Evolutionary conservation across 1,140 invertebrate genomes (phyloP).

Genomic region (Portunus trituberculatus): DNA sequence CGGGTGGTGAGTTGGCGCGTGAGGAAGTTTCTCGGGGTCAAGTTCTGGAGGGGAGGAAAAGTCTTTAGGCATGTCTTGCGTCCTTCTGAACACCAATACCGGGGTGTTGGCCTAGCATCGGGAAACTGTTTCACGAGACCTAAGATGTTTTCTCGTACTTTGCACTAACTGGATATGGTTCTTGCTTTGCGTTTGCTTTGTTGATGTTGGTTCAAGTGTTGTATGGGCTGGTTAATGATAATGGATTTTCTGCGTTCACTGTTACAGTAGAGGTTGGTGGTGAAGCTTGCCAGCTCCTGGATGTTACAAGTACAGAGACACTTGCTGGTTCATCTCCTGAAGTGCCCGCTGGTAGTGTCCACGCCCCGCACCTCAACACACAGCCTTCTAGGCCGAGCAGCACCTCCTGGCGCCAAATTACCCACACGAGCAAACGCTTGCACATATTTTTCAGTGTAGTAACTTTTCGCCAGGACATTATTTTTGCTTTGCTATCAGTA

Average conservation of each 20-base stretch:
- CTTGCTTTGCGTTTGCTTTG: background rate
- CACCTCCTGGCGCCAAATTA: conserved; percentile 56
- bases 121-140: conserved; percentile 5
- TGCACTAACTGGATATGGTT: background rate
- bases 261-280: conserved; percentile 62
- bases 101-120: background rate
- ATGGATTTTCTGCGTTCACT: conserved; percentile 62
- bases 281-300: conserved; percentile 54
- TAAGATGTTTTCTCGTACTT: background rate
- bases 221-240: background rate
- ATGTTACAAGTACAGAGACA: conserved; percentile 50
- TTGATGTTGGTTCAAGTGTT: background rate
- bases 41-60: conserved; percentile 51
- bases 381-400: conserved; percentile 24
- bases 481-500: background rate
- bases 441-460: conserved; percentile 48
- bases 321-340: conserved; percentile 61
- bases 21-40: conserved; percentile 46
- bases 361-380: conserved; percentile 64
- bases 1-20: conserved; percentile 33
- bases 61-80: conserved; percentile 26
- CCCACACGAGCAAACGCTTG: conserved; percentile 58
- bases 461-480: conserved; percentile 49
- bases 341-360: conserved; percentile 56
- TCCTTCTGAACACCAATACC: conserved; percentile 36